These are phyloP conservation scores for Manacus vitellinus DNA, from an alignment of 2,113 vertebrate genomes.

Conservation along the genomic window DNA sequence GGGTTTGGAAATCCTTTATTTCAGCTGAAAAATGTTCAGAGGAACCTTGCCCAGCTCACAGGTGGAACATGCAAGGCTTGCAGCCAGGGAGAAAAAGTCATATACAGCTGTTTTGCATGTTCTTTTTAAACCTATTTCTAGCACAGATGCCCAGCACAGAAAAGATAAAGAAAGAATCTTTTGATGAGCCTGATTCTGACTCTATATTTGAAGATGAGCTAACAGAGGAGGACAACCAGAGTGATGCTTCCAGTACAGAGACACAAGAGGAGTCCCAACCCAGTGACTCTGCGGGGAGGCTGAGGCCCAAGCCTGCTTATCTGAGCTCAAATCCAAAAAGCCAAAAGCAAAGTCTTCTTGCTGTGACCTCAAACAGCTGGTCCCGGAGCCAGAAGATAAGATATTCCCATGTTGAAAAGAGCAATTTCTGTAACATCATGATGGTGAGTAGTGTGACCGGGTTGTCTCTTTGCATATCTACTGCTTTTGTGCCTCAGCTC, in stretches of 20 bases:
- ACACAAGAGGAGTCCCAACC: background rate
- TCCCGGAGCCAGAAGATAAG: background rate
- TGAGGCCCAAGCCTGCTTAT: background rate
- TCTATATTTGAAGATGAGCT: background rate
- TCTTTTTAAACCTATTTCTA: background rate
- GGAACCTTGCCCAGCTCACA: background rate
- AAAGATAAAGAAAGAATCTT: background rate
- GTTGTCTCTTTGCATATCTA: background rate
- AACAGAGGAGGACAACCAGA: background rate
- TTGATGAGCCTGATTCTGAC: background rate
- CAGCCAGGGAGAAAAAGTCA: background rate
- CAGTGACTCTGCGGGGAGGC: background rate
- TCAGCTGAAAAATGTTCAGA: background rate
- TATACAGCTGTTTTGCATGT: background rate
- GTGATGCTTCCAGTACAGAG: background rate
- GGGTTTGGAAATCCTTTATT: background rate
- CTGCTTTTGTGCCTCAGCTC: background rate
- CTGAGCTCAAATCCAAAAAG: background rate
- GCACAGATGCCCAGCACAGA: background rate
- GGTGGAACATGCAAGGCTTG: accelerated
- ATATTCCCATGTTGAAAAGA: background rate
- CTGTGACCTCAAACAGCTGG: background rate
- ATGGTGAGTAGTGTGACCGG: slow-evolving; percentile 6
- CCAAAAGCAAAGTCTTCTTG: background rate
- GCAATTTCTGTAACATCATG: background rate